phyloP scores from a whole-genome alignment of 2,113 vertebrate species.

The Phoenicopterus ruber region DNA sequence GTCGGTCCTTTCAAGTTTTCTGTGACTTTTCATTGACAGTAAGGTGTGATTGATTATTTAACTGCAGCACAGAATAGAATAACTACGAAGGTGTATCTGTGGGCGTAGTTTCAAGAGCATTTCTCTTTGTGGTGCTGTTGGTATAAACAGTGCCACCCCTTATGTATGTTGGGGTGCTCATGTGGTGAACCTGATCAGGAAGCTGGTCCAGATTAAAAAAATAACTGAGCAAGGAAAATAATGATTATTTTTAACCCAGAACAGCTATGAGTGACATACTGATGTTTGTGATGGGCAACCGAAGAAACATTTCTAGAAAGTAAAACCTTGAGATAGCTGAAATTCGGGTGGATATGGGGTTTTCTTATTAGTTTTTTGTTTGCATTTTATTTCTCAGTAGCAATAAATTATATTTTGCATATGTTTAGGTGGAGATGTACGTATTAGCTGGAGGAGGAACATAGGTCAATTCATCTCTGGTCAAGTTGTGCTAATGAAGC shows the following conservation, averaged over 20 bases:
- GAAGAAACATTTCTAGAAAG: neutral
- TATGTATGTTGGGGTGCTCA: neutral
- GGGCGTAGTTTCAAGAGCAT: neutral
- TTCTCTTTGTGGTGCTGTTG: neutral
- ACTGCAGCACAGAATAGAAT: neutral
- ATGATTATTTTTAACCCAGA: neutral
- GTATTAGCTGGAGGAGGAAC: neutral
- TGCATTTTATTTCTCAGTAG: neutral
- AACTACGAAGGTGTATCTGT: neutral
- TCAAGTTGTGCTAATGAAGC: neutral
- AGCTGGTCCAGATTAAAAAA: neutral
- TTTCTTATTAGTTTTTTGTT: neutral
- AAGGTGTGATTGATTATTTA: neutral
- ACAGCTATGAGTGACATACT: neutral
- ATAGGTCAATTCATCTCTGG: neutral
- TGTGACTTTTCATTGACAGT: neutral
- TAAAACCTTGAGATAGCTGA: neutral
- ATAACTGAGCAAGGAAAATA: neutral
- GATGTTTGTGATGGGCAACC: neutral
- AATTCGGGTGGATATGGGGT: neutral
- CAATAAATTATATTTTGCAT: neutral
- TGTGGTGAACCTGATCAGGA: neutral
- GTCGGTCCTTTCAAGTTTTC: neutral
- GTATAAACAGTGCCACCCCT: neutral
- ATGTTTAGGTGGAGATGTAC: neutral